Conservation (phyloP, 2,797 vertebrate genomes). For the Rhinatrema bivittatum region DNA sequence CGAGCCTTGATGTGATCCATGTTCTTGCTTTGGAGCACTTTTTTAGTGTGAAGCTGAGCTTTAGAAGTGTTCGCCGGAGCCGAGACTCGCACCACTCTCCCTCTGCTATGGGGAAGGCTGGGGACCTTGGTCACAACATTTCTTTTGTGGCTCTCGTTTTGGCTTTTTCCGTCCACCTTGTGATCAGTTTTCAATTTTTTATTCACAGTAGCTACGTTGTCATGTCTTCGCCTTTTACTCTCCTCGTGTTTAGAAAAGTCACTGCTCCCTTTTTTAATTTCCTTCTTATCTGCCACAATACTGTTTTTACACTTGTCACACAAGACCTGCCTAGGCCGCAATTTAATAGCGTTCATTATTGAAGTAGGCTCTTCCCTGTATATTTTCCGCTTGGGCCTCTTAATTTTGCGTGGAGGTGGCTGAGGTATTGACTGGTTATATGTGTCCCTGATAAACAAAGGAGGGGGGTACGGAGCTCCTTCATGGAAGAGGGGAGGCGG, state of each 20-base stretch:
- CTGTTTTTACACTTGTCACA: slow-evolving; percentile 94
- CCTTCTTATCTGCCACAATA: slow-evolving; percentile 75
- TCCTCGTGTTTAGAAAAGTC: slow-evolving; percentile 75
- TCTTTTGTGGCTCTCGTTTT: slow-evolving; percentile 63
- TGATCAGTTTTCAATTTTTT: slow-evolving; percentile 82
- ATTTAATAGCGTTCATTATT: slow-evolving; percentile 94
- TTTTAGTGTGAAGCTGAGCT: slow-evolving; percentile 79
- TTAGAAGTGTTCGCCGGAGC: slow-evolving; percentile 61
- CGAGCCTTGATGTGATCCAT: slow-evolving; percentile 79
- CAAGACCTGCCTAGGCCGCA: slow-evolving; percentile 90
- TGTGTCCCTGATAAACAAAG: slow-evolving; percentile 97
- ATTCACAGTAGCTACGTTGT: slow-evolving; percentile 61
- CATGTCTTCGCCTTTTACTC: slow-evolving; percentile 70
- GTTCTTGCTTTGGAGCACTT: slow-evolving; percentile 84
- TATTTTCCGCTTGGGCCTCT: slow-evolving; percentile 87
- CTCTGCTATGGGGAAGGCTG: slow-evolving; percentile 58
- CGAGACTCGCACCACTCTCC: slow-evolving; percentile 60
- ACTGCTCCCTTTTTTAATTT: slow-evolving; percentile 71
- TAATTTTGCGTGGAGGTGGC: slow-evolving; percentile 92
- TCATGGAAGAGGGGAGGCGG: slow-evolving; percentile 92
- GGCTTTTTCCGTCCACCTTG: slow-evolving; percentile 74
- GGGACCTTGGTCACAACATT: slow-evolving; percentile 71
- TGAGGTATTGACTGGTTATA: slow-evolving; percentile 98
- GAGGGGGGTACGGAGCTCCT: slow-evolving; percentile 91
- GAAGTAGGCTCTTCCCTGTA: slow-evolving; percentile 94